Evolutionary conservation across 2,888 invertebrate genomes (phyloP), one percentile per base, ranked within the genome.

Genomic region (Scaptomyza tumidula): DNA sequence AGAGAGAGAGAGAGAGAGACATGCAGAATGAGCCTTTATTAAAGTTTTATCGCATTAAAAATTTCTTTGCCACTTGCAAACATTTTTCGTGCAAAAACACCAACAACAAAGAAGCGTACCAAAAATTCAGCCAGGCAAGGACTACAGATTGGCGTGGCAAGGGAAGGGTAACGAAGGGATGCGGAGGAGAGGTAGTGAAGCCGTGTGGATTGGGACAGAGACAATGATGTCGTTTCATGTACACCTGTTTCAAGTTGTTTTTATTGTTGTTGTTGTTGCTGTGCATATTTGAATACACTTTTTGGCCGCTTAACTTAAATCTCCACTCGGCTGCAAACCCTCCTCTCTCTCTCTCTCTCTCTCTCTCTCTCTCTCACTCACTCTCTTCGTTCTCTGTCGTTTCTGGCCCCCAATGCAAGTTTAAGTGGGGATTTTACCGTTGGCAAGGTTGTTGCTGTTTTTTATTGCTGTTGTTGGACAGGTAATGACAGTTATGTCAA

Each of bases 1-100:
- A 24, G 24, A 50, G 24, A 19, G 10, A n/a, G 50, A 3, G 19
- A n/a, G 37, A 33, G 5, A 10, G 31, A 10, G 14, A 39, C 48
- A 50, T 52, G 49, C 59, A 68, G 67, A 64, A 65, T 68, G 73
- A 77, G 89, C 88, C 89, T 87, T 86, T 86, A 89, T 86, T 86
- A 86, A 86, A 89, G 85, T 86, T 89, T 86, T 86, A 86, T 86
- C 89, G 86, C 89, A 86, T 86, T 86, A 86, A 86, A 82, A 87
- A 86, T 87, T 86, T 89, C 73, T 70, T 75, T 87, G 71, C 71
- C 67, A 71, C 80, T 64, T 69, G 74, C 78, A 86, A 84, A 86
- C 80, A 88, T 82, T 87, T 82, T 87, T 81, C 72, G 84, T 71
- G 63, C 78, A 67, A 75, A 74, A 75, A 75, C 71, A 66, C 33